Base-by-base conservation (phyloP, 2,797 vertebrate species). In the Botia almorhae region DNA sequence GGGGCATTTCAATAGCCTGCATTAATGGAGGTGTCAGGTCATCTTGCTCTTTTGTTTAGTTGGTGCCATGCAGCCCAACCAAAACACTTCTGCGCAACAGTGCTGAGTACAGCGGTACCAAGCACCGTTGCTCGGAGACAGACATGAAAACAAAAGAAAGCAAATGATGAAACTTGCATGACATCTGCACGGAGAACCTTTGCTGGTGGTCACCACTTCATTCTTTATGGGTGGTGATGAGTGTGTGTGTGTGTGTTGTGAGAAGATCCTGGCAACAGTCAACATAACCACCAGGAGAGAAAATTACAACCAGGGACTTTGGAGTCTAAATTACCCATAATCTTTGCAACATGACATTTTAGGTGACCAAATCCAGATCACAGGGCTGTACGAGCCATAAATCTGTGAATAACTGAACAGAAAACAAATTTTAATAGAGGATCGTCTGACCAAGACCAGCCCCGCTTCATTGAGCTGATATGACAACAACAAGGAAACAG, bases 81-180 rank as follows among this genome's bases (percentile, higher is more conserved):
- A 63, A 81, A 76, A 81, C 43, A 58, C 65, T 83, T 78, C 36
- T 68, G 6, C 77, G 76, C 78, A 82, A 71, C 81, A 81, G 71
- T 79, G 58, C 76, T 82, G 36, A 60, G 60, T 61, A 13, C 60
- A 61, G 13, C 60, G 11, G 26, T 29, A 61, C 60, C 29, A 61
- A 83, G 56, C 29, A 17, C 53, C 74, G 90, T 92, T 90, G 90
- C 91, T 87, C 7, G 63, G 92, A 89, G 81, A 93, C 90, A 5
- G 81, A 74, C 78, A 85, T 74, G 82, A 90, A 90, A 80, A 89
- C 87, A 89, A 90, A 89, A 69, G 69, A 83, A 87, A 88, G 86
- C 70, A 81, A 89, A 85, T 77, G 88, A 88, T 91, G 85, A 92
- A 92, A 90, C 87, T 90, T 90, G 87, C 86, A 89, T 88, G 87